These are phyloP conservation scores for Epizoanthus scotinus DNA, from an alignment of 92 coral and sea anemone genomes.

Conservation along the genomic window DNA sequence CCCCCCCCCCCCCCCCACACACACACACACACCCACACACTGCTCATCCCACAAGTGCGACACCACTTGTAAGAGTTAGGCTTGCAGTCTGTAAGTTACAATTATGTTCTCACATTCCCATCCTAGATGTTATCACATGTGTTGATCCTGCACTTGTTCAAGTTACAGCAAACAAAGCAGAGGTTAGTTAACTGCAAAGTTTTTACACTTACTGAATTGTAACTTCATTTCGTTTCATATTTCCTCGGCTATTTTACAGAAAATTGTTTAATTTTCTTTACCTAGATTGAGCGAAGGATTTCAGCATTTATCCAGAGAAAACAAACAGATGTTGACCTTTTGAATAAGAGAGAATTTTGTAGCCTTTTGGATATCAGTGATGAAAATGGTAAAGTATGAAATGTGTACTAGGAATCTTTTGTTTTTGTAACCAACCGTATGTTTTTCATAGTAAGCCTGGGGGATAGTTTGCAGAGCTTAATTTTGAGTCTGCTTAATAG, in stretches of 20 bases:
- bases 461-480: too few species aligned
- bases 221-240: background rate
- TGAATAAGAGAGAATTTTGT: slow-evolving; percentile 92
- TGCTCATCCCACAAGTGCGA: too few species aligned
- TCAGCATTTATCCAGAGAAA: slow-evolving; percentile 88
- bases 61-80: background rate
- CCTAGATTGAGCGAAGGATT: slow-evolving; percentile 87
- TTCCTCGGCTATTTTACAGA: background rate
- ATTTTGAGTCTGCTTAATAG: too few species aligned
- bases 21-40: too few species aligned
- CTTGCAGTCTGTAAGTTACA: background rate
- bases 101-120: background rate
- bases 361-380: slow-evolving; percentile 63
- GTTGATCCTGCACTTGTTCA: slow-evolving; percentile 79
- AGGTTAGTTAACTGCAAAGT: slow-evolving; percentile 44
- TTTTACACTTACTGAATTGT: background rate
- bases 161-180: slow-evolving; percentile 82
- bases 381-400: slow-evolving; percentile 54
- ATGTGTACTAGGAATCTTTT: too few species aligned
- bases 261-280: background rate
- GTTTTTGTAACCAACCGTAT: too few species aligned
- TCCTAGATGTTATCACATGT: background rate
- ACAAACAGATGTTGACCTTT: slow-evolving; percentile 84
- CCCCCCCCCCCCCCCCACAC: too few species aligned
- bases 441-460: too few species aligned